Conservation (phyloP, 2,113 vertebrate genomes). For the Chrysemys picta region DNA sequence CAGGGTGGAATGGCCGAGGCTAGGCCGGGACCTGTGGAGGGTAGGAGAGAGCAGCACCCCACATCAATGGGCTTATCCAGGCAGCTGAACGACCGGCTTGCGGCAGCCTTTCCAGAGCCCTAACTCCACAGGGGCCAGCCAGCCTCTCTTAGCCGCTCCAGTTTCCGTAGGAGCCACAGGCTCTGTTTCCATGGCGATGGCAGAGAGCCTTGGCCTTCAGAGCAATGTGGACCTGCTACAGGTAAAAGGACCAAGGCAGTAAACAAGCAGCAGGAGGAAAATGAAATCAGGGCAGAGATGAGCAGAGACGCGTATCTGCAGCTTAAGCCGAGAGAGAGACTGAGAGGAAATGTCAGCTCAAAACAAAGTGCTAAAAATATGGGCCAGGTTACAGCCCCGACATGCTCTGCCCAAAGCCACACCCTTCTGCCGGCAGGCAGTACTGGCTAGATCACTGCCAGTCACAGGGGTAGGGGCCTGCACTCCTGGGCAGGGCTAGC, state of each 20-base stretch:
- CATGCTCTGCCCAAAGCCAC: background rate
- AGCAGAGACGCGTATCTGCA: background rate
- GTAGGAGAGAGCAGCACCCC: background rate
- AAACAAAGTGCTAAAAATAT: background rate
- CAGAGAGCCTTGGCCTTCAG: too few species aligned
- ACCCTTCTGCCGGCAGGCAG: background rate
- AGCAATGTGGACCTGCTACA: too few species aligned
- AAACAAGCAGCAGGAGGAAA: too few species aligned
- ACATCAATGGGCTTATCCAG: background rate
- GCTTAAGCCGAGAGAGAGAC: background rate
- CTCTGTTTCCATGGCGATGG: background rate
- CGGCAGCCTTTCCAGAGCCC: background rate
- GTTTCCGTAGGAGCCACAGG: background rate
- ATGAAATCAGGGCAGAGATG: too few species aligned
- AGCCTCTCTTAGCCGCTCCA: too few species aligned
- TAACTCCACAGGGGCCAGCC: background rate
- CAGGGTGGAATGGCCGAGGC: too few species aligned
- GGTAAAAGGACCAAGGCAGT: too few species aligned
- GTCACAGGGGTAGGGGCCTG: background rate
- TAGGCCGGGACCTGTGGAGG: background rate
- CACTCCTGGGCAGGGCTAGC: too few species aligned
- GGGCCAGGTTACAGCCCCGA: too few species aligned
- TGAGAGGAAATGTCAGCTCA: background rate
- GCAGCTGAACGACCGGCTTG: too few species aligned
- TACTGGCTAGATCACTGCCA: background rate